Conservation (phyloP, 2,113 vertebrate genomes). For the Gallinago media region DNA sequence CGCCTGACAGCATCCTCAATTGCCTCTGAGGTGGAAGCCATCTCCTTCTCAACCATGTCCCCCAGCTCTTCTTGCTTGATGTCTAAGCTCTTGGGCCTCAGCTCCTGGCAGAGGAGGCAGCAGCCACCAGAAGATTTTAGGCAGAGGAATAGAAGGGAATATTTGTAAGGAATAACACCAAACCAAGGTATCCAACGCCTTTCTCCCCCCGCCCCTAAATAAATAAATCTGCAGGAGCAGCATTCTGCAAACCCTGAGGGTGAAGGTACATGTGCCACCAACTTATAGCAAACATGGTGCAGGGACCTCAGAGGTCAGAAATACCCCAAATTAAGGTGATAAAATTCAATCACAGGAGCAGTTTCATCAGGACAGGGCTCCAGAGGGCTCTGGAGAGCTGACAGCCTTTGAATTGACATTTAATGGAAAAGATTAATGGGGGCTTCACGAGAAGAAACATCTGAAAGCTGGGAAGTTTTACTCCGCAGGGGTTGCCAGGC, state of each 20-base stretch:
- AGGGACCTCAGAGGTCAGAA: neutral
- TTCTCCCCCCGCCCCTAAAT: accelerated
- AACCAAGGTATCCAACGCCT: accelerated
- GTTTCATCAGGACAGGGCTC: neutral
- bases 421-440: neutral
- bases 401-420: neutral
- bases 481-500: neutral
- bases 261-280: neutral
- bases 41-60: conserved; percentile 97
- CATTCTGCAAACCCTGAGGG: neutral
- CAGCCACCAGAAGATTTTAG: neutral
- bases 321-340: neutral
- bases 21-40: conserved; percentile 91
- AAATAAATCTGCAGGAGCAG: neutral
- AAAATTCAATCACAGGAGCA: neutral
- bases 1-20: conserved; percentile 93
- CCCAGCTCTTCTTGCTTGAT: conserved; percentile 93
- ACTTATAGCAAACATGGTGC: neutral
- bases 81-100: conserved; percentile 91
- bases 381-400: neutral
- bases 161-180: neutral
- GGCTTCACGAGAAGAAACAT: accelerated
- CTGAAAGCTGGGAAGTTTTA: neutral
- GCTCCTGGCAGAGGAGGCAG: conserved; percentile 77
- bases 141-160: neutral